Percentiles rank a stretch among this genome's conserved stretches.
Evolutionary conservation across 2,113 vertebrate genomes (phyloP).

Genomic region (Herpetotheres cachinnans): DNA sequence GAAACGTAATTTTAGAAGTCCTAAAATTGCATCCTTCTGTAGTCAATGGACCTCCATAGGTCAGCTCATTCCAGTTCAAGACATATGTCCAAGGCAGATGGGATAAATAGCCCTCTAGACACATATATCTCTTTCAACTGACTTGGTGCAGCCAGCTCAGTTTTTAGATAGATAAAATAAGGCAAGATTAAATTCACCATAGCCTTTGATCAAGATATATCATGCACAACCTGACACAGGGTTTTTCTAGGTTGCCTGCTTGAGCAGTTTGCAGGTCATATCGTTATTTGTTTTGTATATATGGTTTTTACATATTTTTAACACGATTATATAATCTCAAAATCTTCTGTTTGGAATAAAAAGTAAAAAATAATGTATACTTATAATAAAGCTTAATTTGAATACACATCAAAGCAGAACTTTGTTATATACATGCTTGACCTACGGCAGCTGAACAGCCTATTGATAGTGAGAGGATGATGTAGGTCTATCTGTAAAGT

Average conservation of each 20-base stretch:
- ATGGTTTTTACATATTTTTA: neutral
- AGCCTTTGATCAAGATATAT: neutral
- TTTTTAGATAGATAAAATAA: neutral
- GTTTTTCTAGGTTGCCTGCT: neutral
- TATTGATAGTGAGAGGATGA: neutral
- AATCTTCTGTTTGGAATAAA: neutral
- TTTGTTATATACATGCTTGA: neutral
- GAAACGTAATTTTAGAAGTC: neutral
- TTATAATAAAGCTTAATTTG: neutral
- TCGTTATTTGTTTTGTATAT: neutral
- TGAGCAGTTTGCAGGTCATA: neutral
- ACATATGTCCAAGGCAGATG: neutral
- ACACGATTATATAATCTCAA: neutral
- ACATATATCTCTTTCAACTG: neutral
- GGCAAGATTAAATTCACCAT: neutral
- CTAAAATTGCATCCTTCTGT: neutral
- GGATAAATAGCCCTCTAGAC: neutral
- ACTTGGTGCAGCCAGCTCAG: neutral
- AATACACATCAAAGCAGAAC: neutral
- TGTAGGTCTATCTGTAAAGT: neutral
- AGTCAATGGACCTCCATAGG: neutral
- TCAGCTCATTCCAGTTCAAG: neutral
- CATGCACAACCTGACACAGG: neutral
- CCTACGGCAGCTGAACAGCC: neutral
- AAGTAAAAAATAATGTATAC: neutral